Conservation (phyloP, 1,140 invertebrate genomes). For the Amyelois transitella region DNA sequence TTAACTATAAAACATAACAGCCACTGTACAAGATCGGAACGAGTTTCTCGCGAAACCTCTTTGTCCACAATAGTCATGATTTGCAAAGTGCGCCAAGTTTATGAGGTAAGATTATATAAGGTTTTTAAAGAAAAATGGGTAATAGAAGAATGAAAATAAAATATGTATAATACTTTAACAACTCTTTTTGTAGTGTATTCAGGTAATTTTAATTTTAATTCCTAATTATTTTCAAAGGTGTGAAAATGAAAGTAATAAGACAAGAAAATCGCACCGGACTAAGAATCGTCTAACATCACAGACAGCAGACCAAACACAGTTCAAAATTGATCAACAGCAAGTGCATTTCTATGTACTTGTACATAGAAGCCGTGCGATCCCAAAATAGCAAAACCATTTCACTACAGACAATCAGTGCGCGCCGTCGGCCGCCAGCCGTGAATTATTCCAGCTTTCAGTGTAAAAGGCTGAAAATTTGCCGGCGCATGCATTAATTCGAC, state of each 20-base stretch:
- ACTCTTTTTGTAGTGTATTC: too few species aligned
- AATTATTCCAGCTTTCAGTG: neutral
- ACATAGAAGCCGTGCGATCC: neutral
- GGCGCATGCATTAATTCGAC: neutral
- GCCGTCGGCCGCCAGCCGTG: neutral
- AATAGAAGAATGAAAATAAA: too few species aligned
- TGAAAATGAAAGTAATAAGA: too few species aligned
- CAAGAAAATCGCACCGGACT: too few species aligned
- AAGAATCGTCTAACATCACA: too few species aligned
- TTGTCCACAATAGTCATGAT: conserved; percentile 15
- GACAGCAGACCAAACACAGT: too few species aligned
- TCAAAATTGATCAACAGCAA: too few species aligned
- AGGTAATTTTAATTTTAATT: too few species aligned
- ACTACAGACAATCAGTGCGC: neutral
- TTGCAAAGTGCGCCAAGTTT: conserved; percentile 10
- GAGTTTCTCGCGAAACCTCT: conserved; percentile 5
- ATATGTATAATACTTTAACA: too few species aligned
- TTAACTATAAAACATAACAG: conserved; percentile 27
- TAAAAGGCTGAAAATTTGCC: neutral
- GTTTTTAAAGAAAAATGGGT: neutral
- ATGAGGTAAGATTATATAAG: neutral
- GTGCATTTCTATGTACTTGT: neutral
- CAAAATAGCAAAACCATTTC: neutral
- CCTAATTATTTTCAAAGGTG: too few species aligned
- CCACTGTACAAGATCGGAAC: neutral